Percentiles rank a stretch among this genome's conserved stretches.
Evolutionary conservation across 1,140 invertebrate genomes (phyloP).

Genomic region (Caenorhabditis elegans): WBcel235 BX284606.5:3554001-3554500

Average conservation of each 20-base stretch:
- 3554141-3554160: not conserved
- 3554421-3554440: not conserved
- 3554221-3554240: constrained; percentile 19
- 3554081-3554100: not conserved
- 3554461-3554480: too few species aligned
- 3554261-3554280: not conserved
- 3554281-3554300: not conserved
- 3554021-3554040: too few species aligned
- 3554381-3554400: not conserved
- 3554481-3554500: not conserved
- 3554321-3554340: not conserved
- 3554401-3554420: not conserved
- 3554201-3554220: not conserved
- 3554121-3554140: not conserved
- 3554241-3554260: not conserved
- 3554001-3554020: too few species aligned
- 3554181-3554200: not conserved
- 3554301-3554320: not conserved
- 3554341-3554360: not conserved
- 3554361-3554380: constrained; percentile 11
- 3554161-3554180: not conserved
- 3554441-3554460: not conserved
- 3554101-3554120: not conserved
- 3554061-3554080: too few species aligned
- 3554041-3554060: too few species aligned